Evolutionary conservation across 2,797 vertebrate species (phyloP), one percentile per base, ranked within the genome.

Genomic region (Enteromius anoplus): DNA sequence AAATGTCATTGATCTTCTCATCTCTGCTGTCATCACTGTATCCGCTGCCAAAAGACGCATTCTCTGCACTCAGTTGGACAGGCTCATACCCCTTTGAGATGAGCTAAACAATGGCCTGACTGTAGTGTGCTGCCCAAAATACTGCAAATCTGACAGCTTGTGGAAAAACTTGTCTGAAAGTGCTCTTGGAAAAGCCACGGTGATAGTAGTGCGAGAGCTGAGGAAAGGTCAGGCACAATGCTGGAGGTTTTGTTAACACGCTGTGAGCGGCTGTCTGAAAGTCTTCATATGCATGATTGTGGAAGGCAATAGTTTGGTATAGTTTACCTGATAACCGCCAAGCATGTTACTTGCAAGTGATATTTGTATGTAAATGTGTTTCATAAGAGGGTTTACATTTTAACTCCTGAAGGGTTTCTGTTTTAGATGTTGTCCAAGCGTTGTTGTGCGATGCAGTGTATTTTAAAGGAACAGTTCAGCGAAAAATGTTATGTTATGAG

Each of bases 201-300:
- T 72, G 72, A 78, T 71, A 71, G 80, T 84, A 73, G 66, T 65
- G 78, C 45, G 26, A 42, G 81, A 71, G 73, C 71, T 64, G 60
- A 68, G 73, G 62, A 83, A 70, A 84, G 78, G 78, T 71, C 85
- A 77, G 32, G 53, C 12, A 58, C 68, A 82, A 84, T 51, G 62
- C 26, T 84, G 75, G 72, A 78, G 85, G 37, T n/a, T 49, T 42
- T 85, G n/a, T 76, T 60, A 69, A 82, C 51, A 23, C 37, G 34
- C 42, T 45, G 62, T 37, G 37, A 26, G 17, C 40, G 11, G 21
- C 14, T 51, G 40, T 70, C 26, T 69, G 77, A 3, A 60, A 60
- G 15, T 62, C 75, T 64, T 64, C 5, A 62, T 77, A 14, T n/a
- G 19, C 75, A 17, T 0, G 42, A 29, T 76, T 76, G 73, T 60